These are phyloP conservation scores for Machimus atricapillus DNA, from an alignment of 2,888 invertebrate genomes.

Conservation along the genomic window DNA sequence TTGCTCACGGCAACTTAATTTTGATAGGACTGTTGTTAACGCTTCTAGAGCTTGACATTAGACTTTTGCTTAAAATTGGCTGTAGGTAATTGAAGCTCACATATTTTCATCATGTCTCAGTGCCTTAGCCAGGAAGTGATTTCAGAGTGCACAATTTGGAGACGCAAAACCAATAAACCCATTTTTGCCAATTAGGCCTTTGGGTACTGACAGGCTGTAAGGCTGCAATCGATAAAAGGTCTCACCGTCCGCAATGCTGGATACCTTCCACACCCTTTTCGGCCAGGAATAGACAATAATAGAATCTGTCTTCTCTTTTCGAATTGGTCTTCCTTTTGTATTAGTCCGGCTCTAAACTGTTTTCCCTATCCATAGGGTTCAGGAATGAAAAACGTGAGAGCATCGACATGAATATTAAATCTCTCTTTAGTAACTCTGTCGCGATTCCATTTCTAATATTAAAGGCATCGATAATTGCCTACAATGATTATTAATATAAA, in stretches of 20 bases:
- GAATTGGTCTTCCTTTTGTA: not conserved
- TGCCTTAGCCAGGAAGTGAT: not conserved
- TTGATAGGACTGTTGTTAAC: not conserved
- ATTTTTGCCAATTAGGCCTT: not conserved
- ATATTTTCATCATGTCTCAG: not conserved
- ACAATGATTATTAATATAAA: not conserved
- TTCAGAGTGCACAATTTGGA: not conserved
- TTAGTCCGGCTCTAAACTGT: not conserved
- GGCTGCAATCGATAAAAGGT: not conserved
- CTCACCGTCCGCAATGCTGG: not conserved
- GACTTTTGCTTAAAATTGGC: not conserved
- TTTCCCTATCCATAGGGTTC: not conserved
- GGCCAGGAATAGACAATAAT: not conserved
- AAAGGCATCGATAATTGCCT: not conserved
- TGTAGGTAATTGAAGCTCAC: not conserved
- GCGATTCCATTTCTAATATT: not conserved
- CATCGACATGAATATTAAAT: not conserved
- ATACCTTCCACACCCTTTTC: not conserved
- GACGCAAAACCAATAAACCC: not conserved
- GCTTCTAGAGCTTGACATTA: not conserved
- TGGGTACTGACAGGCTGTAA: not conserved
- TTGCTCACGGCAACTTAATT: not conserved
- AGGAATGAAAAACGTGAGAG: not conserved
- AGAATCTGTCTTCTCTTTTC: not conserved
- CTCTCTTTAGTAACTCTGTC: not conserved